Evolutionary conservation across 2,888 invertebrate genomes (phyloP).

Genomic region (Tenthredo mesomela): DNA sequence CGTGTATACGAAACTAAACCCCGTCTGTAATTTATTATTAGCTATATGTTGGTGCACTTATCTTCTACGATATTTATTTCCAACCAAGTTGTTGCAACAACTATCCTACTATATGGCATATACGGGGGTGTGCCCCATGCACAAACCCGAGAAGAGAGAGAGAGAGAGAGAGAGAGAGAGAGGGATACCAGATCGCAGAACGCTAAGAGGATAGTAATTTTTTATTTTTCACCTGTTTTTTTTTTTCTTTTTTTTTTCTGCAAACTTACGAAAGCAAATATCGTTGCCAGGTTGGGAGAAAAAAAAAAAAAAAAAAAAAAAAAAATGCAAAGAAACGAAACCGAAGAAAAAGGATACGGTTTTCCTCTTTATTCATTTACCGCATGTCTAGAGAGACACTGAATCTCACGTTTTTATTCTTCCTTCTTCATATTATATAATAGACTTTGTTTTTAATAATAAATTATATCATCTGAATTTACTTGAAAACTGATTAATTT

Average conservation of each 20-base stretch:
- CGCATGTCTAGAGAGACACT: no score
- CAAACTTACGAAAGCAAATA: neutral
- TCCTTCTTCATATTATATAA: no score
- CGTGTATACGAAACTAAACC: neutral
- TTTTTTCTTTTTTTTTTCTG: neutral
- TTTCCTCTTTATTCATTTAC: no score
- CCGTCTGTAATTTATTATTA: neutral
- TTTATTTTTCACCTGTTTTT: neutral
- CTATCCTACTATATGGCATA: neutral
- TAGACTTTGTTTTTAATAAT: no score
- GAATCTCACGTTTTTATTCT: no score
- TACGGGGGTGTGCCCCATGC: neutral
- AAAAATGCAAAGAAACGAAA: no score
- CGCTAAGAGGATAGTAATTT: neutral
- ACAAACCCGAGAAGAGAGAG: neutral
- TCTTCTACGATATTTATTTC: constrained; percentile 25
- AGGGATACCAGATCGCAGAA: neutral
- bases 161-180: neutral
- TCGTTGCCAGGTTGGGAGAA: neutral
- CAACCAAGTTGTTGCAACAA: constrained; percentile 22
- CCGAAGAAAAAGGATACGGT: no score
- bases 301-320: neutral
- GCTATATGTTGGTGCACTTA: constrained; percentile 9
- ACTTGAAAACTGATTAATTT: no score
- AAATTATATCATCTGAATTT: no score